A percentile compares a stretch with the other conserved stretches of the same genome.
Evolutionary conservation across 2,113 vertebrate species (phyloP).

Genomic region (Apus apus): DNA sequence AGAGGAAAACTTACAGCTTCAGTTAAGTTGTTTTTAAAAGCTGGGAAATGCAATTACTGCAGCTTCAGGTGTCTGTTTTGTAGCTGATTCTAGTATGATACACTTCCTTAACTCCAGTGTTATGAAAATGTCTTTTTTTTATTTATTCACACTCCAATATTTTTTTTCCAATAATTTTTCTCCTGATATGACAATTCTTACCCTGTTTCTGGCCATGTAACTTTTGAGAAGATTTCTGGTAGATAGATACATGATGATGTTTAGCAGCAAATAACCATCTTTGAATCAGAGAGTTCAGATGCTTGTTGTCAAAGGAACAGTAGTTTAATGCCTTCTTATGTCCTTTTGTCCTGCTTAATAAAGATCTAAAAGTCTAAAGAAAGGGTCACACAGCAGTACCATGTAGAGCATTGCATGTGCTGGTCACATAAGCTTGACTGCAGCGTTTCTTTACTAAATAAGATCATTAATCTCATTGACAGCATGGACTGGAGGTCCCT

Average conservation of each 20-base stretch:
- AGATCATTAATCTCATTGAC: not conserved
- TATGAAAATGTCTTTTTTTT: not conserved
- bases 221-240: not conserved
- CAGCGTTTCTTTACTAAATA: not conserved
- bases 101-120: not conserved
- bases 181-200: not conserved
- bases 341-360: not conserved
- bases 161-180: not conserved
- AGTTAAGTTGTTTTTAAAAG: not conserved
- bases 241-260: accelerated
- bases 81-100: not conserved
- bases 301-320: not conserved
- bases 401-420: not conserved
- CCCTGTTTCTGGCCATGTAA: accelerated
- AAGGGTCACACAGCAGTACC: not conserved
- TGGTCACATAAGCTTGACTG: not conserved
- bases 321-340: not conserved
- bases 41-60: not conserved
- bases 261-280: not conserved
- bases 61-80: not conserved
- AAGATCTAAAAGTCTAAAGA: not conserved
- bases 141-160: not conserved
- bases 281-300: not conserved
- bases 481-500: not conserved
- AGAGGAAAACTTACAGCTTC: not conserved